Percentiles rank a stretch among this genome's conserved stretches.
phyloP scores from a whole-genome alignment of 2,888 invertebrate species.

The Sminthurides aquaticus region DNA sequence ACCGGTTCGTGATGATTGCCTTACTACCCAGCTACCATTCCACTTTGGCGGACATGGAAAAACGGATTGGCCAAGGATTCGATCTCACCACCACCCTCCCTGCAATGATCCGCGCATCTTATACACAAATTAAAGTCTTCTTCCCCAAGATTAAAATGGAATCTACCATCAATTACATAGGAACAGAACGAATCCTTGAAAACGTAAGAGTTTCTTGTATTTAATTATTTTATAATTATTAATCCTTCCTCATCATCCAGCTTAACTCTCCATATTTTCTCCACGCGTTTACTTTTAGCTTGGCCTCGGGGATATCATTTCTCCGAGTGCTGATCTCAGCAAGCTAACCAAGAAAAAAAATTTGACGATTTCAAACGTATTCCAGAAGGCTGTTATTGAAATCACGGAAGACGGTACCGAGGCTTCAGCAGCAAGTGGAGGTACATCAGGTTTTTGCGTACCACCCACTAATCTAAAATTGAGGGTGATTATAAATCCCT shows the following conservation, averaged over 20 bases:
- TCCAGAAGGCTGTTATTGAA: not conserved
- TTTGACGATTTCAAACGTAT: not conserved
- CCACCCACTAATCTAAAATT: no score
- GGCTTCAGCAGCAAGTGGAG: not conserved
- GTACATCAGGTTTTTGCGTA: not conserved
- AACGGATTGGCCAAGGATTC: not conserved
- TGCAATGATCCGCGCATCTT: not conserved
- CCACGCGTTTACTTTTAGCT: not conserved
- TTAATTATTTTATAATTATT: not conserved
- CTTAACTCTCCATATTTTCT: no score
- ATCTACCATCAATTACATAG: not conserved
- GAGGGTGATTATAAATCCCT: no score
- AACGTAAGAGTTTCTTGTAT: not conserved
- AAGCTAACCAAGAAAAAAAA: not conserved
- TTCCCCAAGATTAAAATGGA: not conserved
- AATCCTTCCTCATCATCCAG: no score
- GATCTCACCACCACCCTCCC: not conserved
- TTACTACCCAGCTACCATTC: not conserved
- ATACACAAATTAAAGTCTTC: not conserved
- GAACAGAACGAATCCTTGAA: not conserved
- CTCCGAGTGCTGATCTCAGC: not conserved
- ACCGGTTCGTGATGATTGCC: not conserved
- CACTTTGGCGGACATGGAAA: not conserved
- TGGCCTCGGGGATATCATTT: not conserved
- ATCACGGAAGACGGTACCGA: not conserved